Percentiles rank a stretch among this genome's conserved stretches.
These are phyloP conservation scores for Acrocyrtus sp. DNA, from an alignment of 2,888 invertebrate genomes.

Conservation along the genomic window DNA sequence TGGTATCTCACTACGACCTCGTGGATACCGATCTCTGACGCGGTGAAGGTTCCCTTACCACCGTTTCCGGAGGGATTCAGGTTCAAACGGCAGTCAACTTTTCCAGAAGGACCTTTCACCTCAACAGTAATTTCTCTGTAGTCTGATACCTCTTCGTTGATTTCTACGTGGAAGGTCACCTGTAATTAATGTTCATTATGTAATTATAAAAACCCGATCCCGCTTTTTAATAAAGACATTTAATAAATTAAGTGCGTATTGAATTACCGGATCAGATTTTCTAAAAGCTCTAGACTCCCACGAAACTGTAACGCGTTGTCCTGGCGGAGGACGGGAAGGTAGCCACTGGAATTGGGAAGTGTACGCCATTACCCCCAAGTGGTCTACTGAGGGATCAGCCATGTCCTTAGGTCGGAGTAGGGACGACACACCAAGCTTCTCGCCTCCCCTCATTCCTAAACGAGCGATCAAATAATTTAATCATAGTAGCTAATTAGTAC, in stretches of 20 bases:
- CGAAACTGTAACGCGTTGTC: slow-evolving; percentile 82
- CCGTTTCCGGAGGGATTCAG: slow-evolving; percentile 69
- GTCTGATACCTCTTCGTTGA: slow-evolving; percentile 75
- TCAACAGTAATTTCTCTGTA: slow-evolving; percentile 79
- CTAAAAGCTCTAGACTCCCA: slow-evolving; percentile 66
- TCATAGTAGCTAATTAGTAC: too few relatives aligned
- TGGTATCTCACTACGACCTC: slow-evolving; percentile 71
- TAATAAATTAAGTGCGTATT: too few relatives aligned
- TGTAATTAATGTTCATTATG: too few relatives aligned
- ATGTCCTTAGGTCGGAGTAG: slow-evolving; percentile 93
- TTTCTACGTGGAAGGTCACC: slow-evolving; percentile 65
- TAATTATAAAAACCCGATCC: too few relatives aligned
- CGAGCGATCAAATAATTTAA: too few relatives aligned
- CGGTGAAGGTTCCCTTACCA: slow-evolving; percentile 83
- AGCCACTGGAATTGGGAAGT: slow-evolving; percentile 92
- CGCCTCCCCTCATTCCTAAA: slow-evolving; percentile 74
- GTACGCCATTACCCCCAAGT: slow-evolving; percentile 97
- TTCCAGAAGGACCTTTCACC: slow-evolving; percentile 81
- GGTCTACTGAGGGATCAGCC: slow-evolving; percentile 94
- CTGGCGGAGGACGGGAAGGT: slow-evolving; percentile 83
- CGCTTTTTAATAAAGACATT: too few relatives aligned
- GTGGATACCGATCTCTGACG: slow-evolving; percentile 93
- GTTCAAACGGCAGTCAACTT: slow-evolving; percentile 71
- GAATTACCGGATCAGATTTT: slow-evolving; percentile 59
- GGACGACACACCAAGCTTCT: slow-evolving; percentile 83